Percentiles rank a stretch among this genome's conserved stretches.
Conservation (phyloP, 2,797 vertebrate species). For the Galaxias olidus region DNA sequence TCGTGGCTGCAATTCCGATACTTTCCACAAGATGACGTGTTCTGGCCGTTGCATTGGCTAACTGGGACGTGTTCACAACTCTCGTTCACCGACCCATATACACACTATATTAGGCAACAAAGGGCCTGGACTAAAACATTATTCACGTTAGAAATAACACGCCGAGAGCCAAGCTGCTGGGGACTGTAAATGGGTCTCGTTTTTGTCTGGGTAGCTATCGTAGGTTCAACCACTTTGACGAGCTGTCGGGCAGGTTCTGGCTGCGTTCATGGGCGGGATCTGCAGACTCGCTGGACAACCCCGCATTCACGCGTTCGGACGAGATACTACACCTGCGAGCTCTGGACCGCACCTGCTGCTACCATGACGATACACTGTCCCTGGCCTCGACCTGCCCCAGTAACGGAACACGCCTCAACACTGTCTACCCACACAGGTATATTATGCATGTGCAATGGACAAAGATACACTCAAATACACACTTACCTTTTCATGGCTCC, state of each 20-base stretch:
- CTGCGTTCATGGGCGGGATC: slow-evolving; percentile 79
- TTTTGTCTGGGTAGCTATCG: slow-evolving; percentile 76
- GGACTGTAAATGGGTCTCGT: background rate
- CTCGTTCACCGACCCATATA: too few species aligned
- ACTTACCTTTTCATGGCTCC: background rate
- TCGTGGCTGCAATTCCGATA: too few species aligned
- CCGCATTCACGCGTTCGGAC: slow-evolving; percentile 83
- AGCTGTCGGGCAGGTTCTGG: slow-evolving; percentile 86
- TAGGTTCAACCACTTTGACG: slow-evolving; percentile 89
- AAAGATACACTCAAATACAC: slow-evolving; percentile 4
- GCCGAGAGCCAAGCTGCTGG: too few species aligned
- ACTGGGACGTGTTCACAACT: too few species aligned
- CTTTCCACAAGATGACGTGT: too few species aligned
- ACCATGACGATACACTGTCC: slow-evolving; percentile 72
- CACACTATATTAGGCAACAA: too few species aligned
- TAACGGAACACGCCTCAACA: slow-evolving; percentile 69
- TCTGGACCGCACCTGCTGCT: slow-evolving; percentile 81
- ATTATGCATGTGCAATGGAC: background rate
- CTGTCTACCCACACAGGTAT: slow-evolving; percentile 77
- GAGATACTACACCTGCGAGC: slow-evolving; percentile 84
- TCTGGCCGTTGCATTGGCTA: too few species aligned
- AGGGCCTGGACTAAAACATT: too few species aligned
- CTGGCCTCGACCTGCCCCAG: slow-evolving; percentile 70
- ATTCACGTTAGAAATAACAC: too few species aligned
- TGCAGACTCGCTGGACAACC: slow-evolving; percentile 85